Evolutionary conservation across 2,113 vertebrate species (phyloP).

Genomic region (Pipa parva): DNA sequence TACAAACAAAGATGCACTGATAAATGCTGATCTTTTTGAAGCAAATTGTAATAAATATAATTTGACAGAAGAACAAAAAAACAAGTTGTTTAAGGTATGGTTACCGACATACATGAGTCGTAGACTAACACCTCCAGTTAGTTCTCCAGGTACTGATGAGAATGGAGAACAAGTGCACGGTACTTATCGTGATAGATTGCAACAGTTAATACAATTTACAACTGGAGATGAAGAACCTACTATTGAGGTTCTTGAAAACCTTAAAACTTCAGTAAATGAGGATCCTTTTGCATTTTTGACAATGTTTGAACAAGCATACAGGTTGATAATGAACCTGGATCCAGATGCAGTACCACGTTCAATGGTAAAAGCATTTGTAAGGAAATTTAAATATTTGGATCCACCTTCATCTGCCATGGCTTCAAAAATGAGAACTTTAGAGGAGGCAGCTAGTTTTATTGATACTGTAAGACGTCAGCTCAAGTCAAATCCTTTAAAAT

Average conservation of each 20-base stretch:
- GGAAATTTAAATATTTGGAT: neutral
- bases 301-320: neutral
- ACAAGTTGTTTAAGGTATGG: neutral
- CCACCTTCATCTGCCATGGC: neutral
- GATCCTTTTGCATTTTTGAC: neutral
- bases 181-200: neutral
- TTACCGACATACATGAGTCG: neutral
- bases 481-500: too few relatives aligned
- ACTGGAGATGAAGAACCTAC: neutral
- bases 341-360: neutral
- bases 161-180: neutral
- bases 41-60: neutral
- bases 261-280: neutral
- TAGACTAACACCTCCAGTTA: neutral
- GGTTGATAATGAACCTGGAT: neutral
- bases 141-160: neutral
- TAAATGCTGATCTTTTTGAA: too few relatives aligned
- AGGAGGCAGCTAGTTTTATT: neutral
- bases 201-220: neutral
- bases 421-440: neutral
- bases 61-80: neutral
- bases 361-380: neutral
- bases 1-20: too few relatives aligned
- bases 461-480: too few relatives aligned
- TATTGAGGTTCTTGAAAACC: neutral